Conservation (phyloP, 23 tunicate species). For the Trididemnum clinides region DNA sequence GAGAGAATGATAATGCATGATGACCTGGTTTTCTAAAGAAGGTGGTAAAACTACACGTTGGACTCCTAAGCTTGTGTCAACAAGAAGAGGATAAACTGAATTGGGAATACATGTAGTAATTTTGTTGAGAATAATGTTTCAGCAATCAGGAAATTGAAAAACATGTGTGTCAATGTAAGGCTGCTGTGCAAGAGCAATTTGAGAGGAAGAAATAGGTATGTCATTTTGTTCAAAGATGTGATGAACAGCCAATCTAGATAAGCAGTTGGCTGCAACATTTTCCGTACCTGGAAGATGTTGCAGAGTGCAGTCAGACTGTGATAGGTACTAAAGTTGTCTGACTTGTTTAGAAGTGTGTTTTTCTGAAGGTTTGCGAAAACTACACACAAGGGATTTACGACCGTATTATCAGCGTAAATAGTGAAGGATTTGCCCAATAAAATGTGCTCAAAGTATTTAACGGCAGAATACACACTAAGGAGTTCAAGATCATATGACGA, state of each 20-base stretch:
- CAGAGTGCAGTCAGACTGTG: background rate
- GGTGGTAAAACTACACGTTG: no score
- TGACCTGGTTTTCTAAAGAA: no score
- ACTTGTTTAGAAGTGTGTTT: conserved; percentile 1
- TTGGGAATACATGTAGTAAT: no score
- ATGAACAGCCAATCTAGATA: background rate
- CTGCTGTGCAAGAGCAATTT: no score
- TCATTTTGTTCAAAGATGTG: no score
- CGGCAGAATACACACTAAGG: conserved; percentile 14
- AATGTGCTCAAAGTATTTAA: conserved; percentile 22
- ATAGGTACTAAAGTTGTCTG: background rate
- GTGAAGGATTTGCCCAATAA: conserved; percentile 6
- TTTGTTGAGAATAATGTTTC: no score
- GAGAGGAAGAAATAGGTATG: no score
- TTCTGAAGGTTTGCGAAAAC: conserved; percentile 10
- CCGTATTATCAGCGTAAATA: conserved; percentile 25
- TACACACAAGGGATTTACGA: conserved; percentile 3
- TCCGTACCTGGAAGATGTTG: background rate
- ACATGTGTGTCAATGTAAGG: no score
- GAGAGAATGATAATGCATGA: no score
- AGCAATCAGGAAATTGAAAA: no score
- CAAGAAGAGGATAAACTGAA: no score
- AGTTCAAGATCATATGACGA: conserved; percentile 37
- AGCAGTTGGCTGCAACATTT: conserved; percentile 5
- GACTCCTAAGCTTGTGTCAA: no score